Evolutionary conservation across 2,888 invertebrate species (phyloP), one percentile per base, ranked within the genome.

Genomic region (Lumbricus terrestris): DNA sequence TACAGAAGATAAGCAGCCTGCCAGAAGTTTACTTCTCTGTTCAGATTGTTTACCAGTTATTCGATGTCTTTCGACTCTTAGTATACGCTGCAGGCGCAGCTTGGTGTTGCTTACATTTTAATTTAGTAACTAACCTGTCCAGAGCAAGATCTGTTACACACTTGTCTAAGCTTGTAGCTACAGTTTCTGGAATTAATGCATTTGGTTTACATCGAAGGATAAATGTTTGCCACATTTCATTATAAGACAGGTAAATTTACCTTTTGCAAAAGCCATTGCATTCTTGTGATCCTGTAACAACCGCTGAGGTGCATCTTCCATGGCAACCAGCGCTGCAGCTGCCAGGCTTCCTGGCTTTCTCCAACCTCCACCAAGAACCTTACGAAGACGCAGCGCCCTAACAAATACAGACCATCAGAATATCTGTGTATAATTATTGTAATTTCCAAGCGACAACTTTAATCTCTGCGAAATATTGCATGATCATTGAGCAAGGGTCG

Each of bases 291-390:
- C 98, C 0, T 96, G 95, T 6, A 94, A 95, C 47, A 99, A 95
- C 85, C 96, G 95, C 0, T 97, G 97, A 15, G 97, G 96, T 93
- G 97, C 96, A 69, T 95, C 93, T 91, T 97, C 96, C n/a, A 99
- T 94, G 0, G 97, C 97, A 40, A 97, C 97, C 8, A 97, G 93
- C 0, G 98, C 98, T 0, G 98, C 97, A 0, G 98, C 98, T 0
- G 98, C 98, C 90, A 99, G 94, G 88, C 98, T 96, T 13, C 99
- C 99, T 83, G 96, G 96, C 95, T 99, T 99, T 90, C 99, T 96
- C 98, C 98, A 97, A 1, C 97, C 98, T 47, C 99, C 99, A 37
- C 99, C 99, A 88, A 99, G 95, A 88, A 97, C 97, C 95, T 99
- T 98, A 90, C 98, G 96, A 82, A 96, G 93, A 90, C 97, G 96